These are phyloP conservation scores for Saturnia japonica DNA, from an alignment of 2,888 invertebrate species.

Conservation along the genomic window DNA sequence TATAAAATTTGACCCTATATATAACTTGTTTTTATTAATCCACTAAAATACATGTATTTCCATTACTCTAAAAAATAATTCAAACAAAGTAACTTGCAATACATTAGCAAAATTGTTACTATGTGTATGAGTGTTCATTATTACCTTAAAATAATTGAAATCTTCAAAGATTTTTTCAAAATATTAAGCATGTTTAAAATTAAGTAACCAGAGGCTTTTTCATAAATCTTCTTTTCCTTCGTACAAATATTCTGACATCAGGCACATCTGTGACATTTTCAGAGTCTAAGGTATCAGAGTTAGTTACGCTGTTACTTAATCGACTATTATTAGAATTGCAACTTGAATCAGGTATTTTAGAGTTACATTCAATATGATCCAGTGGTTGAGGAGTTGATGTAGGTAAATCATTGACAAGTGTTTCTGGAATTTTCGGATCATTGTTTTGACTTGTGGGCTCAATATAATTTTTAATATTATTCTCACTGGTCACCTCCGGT, in stretches of 20 bases:
- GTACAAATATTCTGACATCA: slow-evolving; percentile 68
- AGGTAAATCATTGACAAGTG: slow-evolving; percentile 52
- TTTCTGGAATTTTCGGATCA: slow-evolving; percentile 30
- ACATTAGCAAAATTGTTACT: background rate
- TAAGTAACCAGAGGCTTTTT: slow-evolving; percentile 36
- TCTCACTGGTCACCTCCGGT: slow-evolving; percentile 31
- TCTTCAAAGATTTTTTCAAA: background rate
- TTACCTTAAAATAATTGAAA: background rate
- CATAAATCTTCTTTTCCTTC: slow-evolving; percentile 57
- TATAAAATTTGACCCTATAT: background rate
- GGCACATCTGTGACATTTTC: slow-evolving; percentile 53
- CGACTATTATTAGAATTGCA: slow-evolving; percentile 33
- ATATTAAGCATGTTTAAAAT: background rate
- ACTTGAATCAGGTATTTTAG: slow-evolving; percentile 29
- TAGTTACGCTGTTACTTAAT: slow-evolving; percentile 26
- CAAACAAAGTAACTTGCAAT: background rate
- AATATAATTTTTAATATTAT: slow-evolving; percentile 23
- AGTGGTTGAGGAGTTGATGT: slow-evolving; percentile 61
- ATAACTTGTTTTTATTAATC: background rate
- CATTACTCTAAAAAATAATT: background rate
- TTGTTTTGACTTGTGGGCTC: slow-evolving; percentile 21
- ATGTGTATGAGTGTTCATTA: too few relatives aligned
- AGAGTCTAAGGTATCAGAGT: slow-evolving; percentile 33
- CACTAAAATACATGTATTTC: background rate
- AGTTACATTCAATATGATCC: slow-evolving; percentile 23